A percentile compares a stretch with the other conserved stretches of the same genome.
These are phyloP conservation scores for Apis mellifera DNA, from an alignment of 1,140 invertebrate genomes.

Conservation along the genomic window DNA sequence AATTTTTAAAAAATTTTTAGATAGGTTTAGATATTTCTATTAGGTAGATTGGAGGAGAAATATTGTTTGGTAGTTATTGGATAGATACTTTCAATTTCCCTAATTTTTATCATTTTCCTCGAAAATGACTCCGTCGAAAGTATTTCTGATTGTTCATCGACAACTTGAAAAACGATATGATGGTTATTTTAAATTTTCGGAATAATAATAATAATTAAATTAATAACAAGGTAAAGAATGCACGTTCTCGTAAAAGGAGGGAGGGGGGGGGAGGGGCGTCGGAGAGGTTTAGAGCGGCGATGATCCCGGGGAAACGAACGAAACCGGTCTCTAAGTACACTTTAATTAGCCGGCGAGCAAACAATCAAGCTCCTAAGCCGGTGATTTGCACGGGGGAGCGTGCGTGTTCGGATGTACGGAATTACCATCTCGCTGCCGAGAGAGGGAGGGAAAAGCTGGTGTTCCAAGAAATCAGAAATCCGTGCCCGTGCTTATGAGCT, in stretches of 20 bases:
- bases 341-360: constrained; percentile 31
- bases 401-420: constrained; percentile 12
- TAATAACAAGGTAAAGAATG: neutral
- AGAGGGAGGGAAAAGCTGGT: neutral
- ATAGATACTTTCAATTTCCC: no score
- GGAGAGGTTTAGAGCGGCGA: neutral
- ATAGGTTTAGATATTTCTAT: no score
- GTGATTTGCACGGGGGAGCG: constrained; percentile 15
- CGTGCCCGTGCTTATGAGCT: neutral
- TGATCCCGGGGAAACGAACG: neutral
- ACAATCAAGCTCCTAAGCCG: constrained; percentile 24
- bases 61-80: no score
- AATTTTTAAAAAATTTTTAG: no score
- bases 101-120: no score
- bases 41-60: no score
- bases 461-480: neutral
- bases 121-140: no score
- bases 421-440: constrained; percentile 2
- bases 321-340: constrained; percentile 23
- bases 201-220: no score
- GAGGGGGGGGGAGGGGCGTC: neutral
- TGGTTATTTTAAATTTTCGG: no score
- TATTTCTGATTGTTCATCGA: no score
- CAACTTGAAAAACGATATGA: no score
- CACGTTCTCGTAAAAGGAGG: neutral